Conservation (phyloP, 2,113 vertebrate genomes). For the Coturnix japonica region DNA sequence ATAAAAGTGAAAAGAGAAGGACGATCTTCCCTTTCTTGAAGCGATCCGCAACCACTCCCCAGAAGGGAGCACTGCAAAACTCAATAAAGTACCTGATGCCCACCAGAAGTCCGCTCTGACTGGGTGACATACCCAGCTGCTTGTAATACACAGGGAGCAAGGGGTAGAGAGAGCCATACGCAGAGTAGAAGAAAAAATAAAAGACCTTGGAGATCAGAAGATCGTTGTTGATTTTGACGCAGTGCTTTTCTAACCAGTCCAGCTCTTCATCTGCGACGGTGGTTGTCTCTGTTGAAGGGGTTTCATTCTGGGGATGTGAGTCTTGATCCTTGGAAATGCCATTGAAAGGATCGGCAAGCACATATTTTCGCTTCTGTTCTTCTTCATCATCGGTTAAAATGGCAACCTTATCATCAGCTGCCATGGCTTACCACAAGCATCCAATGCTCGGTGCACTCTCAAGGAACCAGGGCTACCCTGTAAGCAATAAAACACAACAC, state of each 20-base stretch:
- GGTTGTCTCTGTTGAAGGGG: conserved; percentile 48
- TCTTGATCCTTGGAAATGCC: conserved; percentile 77
- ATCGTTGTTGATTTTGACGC: conserved; percentile 88
- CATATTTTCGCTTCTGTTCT: conserved; percentile 92
- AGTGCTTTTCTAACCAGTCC: conserved; percentile 89
- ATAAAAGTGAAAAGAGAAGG: conserved; percentile 93
- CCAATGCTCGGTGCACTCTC: neutral
- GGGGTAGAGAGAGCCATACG: conserved; percentile 95
- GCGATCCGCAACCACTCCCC: conserved; percentile 96
- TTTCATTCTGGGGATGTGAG: conserved; percentile 45
- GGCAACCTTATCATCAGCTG: conserved; percentile 91
- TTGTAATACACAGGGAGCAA: conserved; percentile 95
- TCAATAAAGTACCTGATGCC: conserved; percentile 98
- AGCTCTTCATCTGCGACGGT: conserved; percentile 74
- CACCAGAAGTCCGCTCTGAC: conserved; percentile 92
- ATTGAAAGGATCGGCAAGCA: conserved; percentile 88
- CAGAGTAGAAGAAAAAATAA: conserved; percentile 98
- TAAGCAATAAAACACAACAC: neutral
- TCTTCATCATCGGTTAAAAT: conserved; percentile 97
- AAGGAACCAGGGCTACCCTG: conserved; percentile 60
- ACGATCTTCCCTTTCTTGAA: conserved; percentile 93
- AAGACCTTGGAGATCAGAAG: conserved; percentile 97
- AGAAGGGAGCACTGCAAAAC: conserved; percentile 98
- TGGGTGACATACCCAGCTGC: conserved; percentile 93
- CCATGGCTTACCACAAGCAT: conserved; percentile 81